Conservation (phyloP, 2,113 vertebrate species). For the Bos indicus region DNA sequence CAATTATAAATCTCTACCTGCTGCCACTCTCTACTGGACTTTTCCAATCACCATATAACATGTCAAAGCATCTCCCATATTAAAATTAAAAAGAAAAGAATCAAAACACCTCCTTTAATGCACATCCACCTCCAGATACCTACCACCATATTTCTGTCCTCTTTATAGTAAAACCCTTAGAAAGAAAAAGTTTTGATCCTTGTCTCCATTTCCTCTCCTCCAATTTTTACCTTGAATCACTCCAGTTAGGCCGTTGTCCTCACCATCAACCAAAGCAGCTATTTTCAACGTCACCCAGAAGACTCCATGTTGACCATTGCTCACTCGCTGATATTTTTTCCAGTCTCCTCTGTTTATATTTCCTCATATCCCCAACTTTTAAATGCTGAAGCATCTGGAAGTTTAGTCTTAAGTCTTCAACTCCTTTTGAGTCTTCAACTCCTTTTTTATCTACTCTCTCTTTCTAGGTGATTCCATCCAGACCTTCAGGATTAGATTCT, state of each 20-base stretch:
- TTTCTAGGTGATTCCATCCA: not conserved
- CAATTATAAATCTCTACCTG: constrained; percentile 62
- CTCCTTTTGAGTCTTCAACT: not conserved
- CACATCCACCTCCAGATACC: not conserved
- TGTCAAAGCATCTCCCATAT: not conserved
- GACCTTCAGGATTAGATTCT: not conserved
- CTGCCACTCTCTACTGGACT: constrained; percentile 29
- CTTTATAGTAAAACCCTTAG: not conserved
- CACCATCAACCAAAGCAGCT: not conserved
- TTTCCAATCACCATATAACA: not conserved
- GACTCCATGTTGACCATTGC: not conserved
- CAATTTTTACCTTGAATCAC: not conserved
- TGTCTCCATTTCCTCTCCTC: not conserved
- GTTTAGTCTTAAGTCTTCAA: not conserved
- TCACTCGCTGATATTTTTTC: not conserved
- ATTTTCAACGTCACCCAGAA: not conserved
- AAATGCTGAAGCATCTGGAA: not conserved
- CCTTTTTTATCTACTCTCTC: not conserved
- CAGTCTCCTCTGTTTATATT: not conserved
- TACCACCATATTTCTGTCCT: not conserved
- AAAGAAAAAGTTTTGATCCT: not conserved
- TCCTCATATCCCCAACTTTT: not conserved
- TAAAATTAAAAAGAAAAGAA: not conserved
- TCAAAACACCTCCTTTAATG: not conserved
- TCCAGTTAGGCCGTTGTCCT: not conserved